phyloP scores from a whole-genome alignment of 1,140 invertebrate genomes.

The Aplysia californica region DNA sequence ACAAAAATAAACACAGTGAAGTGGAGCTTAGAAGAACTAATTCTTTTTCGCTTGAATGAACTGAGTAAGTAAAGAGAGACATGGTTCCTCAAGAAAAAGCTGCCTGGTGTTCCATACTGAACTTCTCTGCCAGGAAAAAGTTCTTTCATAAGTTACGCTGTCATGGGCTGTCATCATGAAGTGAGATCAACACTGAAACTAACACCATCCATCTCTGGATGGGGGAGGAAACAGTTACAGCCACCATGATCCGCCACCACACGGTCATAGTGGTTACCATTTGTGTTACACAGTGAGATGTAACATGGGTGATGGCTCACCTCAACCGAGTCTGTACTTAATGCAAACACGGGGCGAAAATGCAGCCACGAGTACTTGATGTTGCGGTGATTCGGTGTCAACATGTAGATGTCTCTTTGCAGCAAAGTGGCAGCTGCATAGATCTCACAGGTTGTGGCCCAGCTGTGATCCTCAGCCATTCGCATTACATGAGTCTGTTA shows the following conservation, averaged over 20 bases:
- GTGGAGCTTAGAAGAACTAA: too few relatives aligned
- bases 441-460: constrained; percentile 60
- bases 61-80: too few relatives aligned
- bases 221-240: constrained; percentile 47
- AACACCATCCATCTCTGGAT: constrained; percentile 40
- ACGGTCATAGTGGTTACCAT: constrained; percentile 57
- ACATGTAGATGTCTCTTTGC: constrained; percentile 52
- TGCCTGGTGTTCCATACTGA: too few relatives aligned
- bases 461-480: constrained; percentile 47
- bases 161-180: too few relatives aligned
- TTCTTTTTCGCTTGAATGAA: too few relatives aligned
- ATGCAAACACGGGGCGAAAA: constrained; percentile 36
- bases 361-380: constrained; percentile 51
- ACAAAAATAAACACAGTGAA: too few relatives aligned
- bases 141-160: too few relatives aligned
- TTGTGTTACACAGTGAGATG: constrained; percentile 55
- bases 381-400: constrained; percentile 51
- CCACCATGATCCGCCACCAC: constrained; percentile 36
- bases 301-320: constrained; percentile 35
- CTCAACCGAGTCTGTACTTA: background rate
- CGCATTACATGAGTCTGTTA: constrained; percentile 40
- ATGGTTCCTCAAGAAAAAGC: too few relatives aligned
- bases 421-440: constrained; percentile 58
- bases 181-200: constrained; percentile 42
- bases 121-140: too few relatives aligned